Percentiles rank a stretch among this genome's conserved stretches.
Conservation (phyloP, 2,797 vertebrate species). For the Sebastes variabilis region DNA sequence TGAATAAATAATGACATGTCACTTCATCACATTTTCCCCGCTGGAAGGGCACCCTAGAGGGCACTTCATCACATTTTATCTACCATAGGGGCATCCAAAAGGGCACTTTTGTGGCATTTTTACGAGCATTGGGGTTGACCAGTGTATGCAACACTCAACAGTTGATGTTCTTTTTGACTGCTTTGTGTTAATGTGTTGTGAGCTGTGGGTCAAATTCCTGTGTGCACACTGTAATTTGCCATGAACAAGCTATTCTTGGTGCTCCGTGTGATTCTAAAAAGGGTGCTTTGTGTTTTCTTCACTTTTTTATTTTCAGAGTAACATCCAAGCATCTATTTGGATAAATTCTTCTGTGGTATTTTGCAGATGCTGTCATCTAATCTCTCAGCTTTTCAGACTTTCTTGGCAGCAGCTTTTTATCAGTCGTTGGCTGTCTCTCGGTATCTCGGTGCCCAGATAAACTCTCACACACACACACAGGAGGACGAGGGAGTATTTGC, state of each 20-base stretch:
- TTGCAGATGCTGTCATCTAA: constrained; percentile 65
- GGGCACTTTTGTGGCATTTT: too few species aligned
- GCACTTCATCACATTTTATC: too few species aligned
- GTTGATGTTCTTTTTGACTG: not conserved
- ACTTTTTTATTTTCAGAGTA: constrained; percentile 34
- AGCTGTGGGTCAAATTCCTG: not conserved
- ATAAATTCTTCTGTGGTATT: constrained; percentile 48
- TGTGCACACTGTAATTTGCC: not conserved
- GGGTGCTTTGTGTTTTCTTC: constrained; percentile 9
- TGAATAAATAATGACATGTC: not conserved
- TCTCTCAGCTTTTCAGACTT: constrained; percentile 58
- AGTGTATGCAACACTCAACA: not conserved
- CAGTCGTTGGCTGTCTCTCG: constrained; percentile 45
- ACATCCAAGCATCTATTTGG: constrained; percentile 40
- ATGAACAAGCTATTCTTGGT: not conserved
- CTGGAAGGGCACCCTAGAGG: too few species aligned
- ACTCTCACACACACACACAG: constrained; percentile 18
- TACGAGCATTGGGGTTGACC: too few species aligned
- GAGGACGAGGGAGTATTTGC: not conserved
- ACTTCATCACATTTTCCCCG: too few species aligned
- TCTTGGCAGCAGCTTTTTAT: constrained; percentile 56
- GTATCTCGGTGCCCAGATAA: constrained; percentile 51
- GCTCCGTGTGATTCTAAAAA: not conserved
- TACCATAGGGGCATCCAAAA: too few species aligned
- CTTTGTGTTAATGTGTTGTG: not conserved